A percentile compares a stretch with the other conserved stretches of the same genome.
Evolutionary conservation across 2,888 invertebrate species (phyloP).

Genomic region (Caenorhabditis angaria): DNA sequence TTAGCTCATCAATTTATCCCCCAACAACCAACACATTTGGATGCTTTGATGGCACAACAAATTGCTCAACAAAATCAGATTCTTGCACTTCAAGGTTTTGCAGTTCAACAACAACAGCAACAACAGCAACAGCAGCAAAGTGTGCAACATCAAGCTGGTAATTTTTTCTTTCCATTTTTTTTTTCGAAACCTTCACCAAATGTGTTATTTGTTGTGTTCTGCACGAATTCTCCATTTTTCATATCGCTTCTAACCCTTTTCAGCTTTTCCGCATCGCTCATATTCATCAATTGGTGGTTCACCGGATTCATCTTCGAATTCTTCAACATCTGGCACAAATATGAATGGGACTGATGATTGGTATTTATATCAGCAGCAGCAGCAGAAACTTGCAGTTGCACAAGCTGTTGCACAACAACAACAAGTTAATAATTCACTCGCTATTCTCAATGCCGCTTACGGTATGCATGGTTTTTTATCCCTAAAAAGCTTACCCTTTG

Average conservation of each 20-base stretch:
- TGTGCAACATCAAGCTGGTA: slow-evolving; percentile 14
- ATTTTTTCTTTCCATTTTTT: neutral
- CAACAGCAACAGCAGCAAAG: slow-evolving; percentile 26
- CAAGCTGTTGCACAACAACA: neutral
- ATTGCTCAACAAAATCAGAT: slow-evolving; percentile 37
- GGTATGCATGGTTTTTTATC: neutral
- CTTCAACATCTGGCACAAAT: slow-evolving; percentile 1
- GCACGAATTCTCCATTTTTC: neutral
- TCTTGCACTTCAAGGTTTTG: slow-evolving; percentile 36
- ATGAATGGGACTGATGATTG: slow-evolving; percentile 10
- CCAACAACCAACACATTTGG: slow-evolving; percentile 21
- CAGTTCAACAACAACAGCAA: slow-evolving; percentile 30
- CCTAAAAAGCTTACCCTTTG: no score
- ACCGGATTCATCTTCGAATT: slow-evolving; percentile 24
- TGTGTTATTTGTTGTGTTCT: neutral
- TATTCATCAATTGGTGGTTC: slow-evolving; percentile 14
- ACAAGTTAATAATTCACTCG: slow-evolving; percentile 5
- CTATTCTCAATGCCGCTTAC: neutral
- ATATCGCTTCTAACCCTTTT: slow-evolving; percentile 8
- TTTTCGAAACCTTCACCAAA: no score
- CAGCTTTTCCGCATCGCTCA: neutral
- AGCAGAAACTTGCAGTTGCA: neutral
- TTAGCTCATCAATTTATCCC: slow-evolving; percentile 19
- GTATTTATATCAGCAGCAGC: neutral
- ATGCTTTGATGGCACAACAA: slow-evolving; percentile 23